A percentile compares a stretch with the other conserved stretches of the same genome.
phyloP scores from a whole-genome alignment of 2,797 vertebrate genomes.

The Erethizon dorsatum region DNA sequence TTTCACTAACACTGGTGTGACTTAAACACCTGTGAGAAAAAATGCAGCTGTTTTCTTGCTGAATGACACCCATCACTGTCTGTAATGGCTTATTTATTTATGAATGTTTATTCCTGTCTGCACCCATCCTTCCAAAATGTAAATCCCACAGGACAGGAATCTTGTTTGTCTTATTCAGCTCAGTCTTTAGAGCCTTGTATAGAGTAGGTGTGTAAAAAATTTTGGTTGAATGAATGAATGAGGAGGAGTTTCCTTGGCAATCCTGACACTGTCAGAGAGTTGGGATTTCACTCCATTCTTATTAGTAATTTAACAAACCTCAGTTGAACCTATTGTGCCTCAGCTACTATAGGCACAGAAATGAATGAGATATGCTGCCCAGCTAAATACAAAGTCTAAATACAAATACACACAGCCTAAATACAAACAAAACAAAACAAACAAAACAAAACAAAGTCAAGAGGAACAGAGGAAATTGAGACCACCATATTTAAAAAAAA shows the following conservation, averaged over 20 bases:
- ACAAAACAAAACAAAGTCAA: background rate
- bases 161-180: background rate
- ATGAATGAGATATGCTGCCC: background rate
- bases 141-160: background rate
- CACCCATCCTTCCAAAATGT: background rate
- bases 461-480: background rate
- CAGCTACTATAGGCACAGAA: background rate
- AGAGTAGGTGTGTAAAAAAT: background rate
- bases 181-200: background rate
- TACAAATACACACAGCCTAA: background rate
- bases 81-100: conserved; percentile 24
- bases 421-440: background rate
- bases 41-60: conserved; percentile 27
- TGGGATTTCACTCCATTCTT: background rate
- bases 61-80: background rate
- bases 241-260: background rate
- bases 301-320: background rate
- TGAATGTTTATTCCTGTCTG: conserved; percentile 9
- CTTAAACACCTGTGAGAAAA: background rate
- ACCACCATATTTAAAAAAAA: background rate
- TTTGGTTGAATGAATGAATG: background rate
- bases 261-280: background rate
- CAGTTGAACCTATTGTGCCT: background rate
- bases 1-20: background rate
- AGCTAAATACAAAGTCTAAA: background rate